Percentiles rank a stretch among this genome's conserved stretches.
Conservation (phyloP, 2,113 vertebrate genomes). For the Eclectus roratus region DNA sequence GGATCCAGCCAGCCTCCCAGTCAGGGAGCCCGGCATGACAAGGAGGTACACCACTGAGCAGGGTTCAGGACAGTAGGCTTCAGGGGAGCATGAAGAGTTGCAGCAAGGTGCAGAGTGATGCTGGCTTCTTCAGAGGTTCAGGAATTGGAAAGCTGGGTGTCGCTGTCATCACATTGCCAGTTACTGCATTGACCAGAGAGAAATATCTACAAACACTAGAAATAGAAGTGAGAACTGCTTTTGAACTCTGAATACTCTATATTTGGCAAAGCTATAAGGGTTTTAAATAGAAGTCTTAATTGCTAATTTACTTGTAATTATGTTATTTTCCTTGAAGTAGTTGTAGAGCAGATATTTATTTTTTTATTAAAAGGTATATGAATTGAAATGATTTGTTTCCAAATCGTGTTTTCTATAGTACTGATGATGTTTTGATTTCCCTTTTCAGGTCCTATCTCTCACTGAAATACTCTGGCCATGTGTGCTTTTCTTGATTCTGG, state of each 20-base stretch:
- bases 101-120: background rate
- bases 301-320: background rate
- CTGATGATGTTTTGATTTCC: background rate
- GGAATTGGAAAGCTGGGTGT: background rate
- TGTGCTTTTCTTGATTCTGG: constrained; percentile 72
- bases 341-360: background rate
- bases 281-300: background rate
- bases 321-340: background rate
- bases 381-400: background rate
- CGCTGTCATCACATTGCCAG: background rate
- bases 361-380: background rate
- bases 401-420: background rate
- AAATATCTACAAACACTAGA: background rate
- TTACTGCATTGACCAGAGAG: background rate
- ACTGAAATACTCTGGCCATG: constrained; percentile 78
- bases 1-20: background rate
- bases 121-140: background rate
- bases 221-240: background rate
- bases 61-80: background rate
- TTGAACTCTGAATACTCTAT: background rate
- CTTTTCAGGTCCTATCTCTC: constrained; percentile 67
- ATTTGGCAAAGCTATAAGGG: background rate
- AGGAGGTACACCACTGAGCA: accelerated
- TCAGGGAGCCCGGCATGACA: background rate
- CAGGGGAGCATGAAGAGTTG: background rate